Evolutionary conservation across 2,797 vertebrate species (phyloP).

Genomic region (Nannoperca australis): DNA sequence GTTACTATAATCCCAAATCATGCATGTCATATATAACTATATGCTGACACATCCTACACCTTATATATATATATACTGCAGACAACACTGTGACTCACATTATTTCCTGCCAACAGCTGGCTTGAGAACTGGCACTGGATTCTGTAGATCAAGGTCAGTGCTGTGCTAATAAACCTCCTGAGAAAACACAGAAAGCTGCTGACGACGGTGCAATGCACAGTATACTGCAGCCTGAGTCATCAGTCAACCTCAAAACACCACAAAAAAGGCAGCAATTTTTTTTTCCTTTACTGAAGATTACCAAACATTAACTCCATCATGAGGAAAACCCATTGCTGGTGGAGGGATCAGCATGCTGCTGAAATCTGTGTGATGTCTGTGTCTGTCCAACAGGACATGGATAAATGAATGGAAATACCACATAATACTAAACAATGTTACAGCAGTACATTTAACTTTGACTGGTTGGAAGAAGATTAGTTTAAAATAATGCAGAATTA

Average conservation of each 20-base stretch:
- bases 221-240: slow-evolving; percentile 28
- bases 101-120: neutral
- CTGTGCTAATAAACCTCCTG: slow-evolving; percentile 3
- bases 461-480: too few relatives aligned
- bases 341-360: neutral
- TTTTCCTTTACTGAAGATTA: neutral
- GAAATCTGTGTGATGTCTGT: neutral
- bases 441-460: neutral
- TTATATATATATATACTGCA: neutral
- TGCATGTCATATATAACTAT: too few relatives aligned
- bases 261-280: neutral
- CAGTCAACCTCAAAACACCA: neutral
- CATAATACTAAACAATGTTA: neutral
- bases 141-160: slow-evolving; percentile 13
- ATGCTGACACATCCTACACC: neutral
- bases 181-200: slow-evolving; percentile 20
- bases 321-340: neutral
- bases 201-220: neutral
- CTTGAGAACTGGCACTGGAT: neutral
- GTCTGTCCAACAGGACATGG: neutral
- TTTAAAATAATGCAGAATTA: neutral
- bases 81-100: neutral
- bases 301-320: neutral
- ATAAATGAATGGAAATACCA: neutral
- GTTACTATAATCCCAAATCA: neutral